These are phyloP conservation scores for Tetraodon nigroviridis DNA, from an alignment of 2,113 vertebrate genomes.

Conservation along the genomic window DNA sequence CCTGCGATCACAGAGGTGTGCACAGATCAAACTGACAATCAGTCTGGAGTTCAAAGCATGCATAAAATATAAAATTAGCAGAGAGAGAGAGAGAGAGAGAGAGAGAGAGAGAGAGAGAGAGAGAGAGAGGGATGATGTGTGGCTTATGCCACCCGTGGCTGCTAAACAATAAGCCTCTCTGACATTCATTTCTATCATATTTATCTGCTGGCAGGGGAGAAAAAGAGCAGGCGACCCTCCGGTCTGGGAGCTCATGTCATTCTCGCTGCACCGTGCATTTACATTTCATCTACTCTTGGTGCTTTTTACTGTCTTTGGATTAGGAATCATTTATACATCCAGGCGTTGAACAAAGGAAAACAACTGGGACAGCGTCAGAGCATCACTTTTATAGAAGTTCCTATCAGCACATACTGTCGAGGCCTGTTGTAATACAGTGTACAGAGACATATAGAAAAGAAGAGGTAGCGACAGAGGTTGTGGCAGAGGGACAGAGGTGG, in stretches of 20 bases:
- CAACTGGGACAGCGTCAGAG: conserved; percentile 42
- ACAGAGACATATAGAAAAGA: conserved; percentile 22
- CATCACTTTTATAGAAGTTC: conserved; percentile 48
- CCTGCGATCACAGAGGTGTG: conserved; percentile 57
- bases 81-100: conserved; percentile 25
- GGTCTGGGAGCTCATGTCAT: conserved; percentile 31
- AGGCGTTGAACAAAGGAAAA: conserved; percentile 46
- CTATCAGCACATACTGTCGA: conserved; percentile 20
- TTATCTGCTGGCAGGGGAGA: conserved; percentile 54
- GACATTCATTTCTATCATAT: conserved; percentile 58
- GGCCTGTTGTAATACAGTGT: conserved; percentile 27
- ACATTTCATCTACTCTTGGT: conserved; percentile 33
- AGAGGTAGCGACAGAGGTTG: background rate
- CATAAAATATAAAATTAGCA: conserved; percentile 60
- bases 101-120: conserved; percentile 21
- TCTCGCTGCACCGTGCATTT: conserved; percentile 41
- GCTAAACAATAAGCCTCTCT: conserved; percentile 59
- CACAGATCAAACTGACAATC: conserved; percentile 52
- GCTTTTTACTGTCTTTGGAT: conserved; percentile 31
- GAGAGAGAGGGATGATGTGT: conserved; percentile 45
- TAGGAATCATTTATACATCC: conserved; percentile 50
- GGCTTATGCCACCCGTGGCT: conserved; percentile 44
- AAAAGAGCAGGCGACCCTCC: conserved; percentile 8
- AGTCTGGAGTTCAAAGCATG: conserved; percentile 37
- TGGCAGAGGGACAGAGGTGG: background rate